phyloP scores from a whole-genome alignment of 2,888 invertebrate genomes.

The Dioctria linearis region DNA sequence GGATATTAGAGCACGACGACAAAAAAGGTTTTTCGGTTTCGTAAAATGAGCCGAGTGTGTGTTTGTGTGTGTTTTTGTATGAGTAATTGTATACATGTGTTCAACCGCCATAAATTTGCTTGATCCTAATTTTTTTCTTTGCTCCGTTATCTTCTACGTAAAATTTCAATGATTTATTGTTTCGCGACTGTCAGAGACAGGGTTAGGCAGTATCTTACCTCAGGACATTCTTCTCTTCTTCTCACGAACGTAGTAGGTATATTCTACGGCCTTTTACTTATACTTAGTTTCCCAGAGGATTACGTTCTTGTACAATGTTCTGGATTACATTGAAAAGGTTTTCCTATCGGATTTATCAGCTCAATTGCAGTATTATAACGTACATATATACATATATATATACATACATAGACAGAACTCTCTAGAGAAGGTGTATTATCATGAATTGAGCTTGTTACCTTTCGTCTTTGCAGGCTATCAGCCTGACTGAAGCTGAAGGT shows the following conservation, averaged over 20 bases:
- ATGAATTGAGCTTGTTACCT: slow-evolving; percentile 2
- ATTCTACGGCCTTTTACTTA: too few species aligned
- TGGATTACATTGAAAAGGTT: slow-evolving; percentile 15
- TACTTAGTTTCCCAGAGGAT: slow-evolving; percentile 24
- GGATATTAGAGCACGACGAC: slow-evolving; percentile 35
- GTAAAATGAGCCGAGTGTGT: background rate
- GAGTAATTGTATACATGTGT: too few species aligned
- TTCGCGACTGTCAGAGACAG: slow-evolving; percentile 45
- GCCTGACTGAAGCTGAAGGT: background rate
- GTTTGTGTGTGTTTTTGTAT: background rate
- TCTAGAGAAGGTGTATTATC: slow-evolving; percentile 13
- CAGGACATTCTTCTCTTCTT: slow-evolving; percentile 21
- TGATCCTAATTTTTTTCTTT: slow-evolving; percentile 40
- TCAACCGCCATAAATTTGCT: slow-evolving; percentile 30
- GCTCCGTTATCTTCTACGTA: slow-evolving; percentile 29
- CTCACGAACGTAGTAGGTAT: background rate
- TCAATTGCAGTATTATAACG: slow-evolving; percentile 1
- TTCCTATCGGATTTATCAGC: slow-evolving; percentile 12
- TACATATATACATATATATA: background rate
- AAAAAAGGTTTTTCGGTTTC: slow-evolving; percentile 36
- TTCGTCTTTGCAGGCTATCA: background rate
- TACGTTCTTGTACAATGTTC: slow-evolving; percentile 25
- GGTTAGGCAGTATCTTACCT: slow-evolving; percentile 37
- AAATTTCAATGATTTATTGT: slow-evolving; percentile 48
- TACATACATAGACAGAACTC: background rate